Evolutionary conservation across 2,888 invertebrate species (phyloP).

Genomic region (Melikaiella ostensackeni): DNA sequence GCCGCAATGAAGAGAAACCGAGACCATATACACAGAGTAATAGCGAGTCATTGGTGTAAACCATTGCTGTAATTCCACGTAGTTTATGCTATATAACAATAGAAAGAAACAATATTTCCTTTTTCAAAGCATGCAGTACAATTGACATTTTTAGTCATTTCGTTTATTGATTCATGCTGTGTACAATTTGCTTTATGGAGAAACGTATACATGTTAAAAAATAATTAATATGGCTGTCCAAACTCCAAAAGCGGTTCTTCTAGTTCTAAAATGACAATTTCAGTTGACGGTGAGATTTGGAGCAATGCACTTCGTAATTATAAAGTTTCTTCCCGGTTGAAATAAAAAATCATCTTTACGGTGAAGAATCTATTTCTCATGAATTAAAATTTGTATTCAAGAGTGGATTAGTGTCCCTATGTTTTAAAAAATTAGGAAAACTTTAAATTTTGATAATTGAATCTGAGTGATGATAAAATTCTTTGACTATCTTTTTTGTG

Average conservation of each 20-base stretch:
- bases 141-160: not conserved
- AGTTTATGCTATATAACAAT: conserved; percentile 59
- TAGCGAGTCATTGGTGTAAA: conserved; percentile 51
- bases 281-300: too few species aligned
- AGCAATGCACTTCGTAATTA: too few species aligned
- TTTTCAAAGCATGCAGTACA: conserved; percentile 32
- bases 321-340: too few species aligned
- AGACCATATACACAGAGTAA: conserved; percentile 32
- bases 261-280: not conserved
- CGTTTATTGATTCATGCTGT: not conserved
- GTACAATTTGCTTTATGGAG: not conserved
- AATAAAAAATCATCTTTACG: too few species aligned
- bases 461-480: too few species aligned
- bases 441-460: too few species aligned
- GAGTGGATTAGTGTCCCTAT: too few species aligned
- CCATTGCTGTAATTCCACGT: conserved; percentile 54
- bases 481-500: too few species aligned
- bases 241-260: not conserved
- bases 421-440: too few species aligned
- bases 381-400: too few species aligned
- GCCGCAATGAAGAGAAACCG: conserved; percentile 40
- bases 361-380: too few species aligned
- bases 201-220: not conserved
- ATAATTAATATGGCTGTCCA: not conserved
- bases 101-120: conserved; percentile 50